phyloP scores from a whole-genome alignment of 2,797 vertebrate species.

The Siniperca obscura region DNA sequence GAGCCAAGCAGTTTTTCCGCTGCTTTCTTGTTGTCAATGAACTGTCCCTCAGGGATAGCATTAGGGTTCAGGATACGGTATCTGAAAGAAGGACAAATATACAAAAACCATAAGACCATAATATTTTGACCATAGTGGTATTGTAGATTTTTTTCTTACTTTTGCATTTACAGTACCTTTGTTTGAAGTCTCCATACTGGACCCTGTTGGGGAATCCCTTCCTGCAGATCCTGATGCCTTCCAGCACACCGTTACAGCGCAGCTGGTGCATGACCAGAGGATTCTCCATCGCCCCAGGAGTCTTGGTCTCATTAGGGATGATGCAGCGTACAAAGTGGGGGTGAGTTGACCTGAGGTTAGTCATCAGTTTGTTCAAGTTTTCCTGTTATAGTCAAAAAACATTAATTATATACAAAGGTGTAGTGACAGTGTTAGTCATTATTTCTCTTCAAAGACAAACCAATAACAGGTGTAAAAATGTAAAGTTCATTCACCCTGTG shows the following conservation, averaged over 20 bases:
- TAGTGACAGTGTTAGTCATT: too few relatives aligned
- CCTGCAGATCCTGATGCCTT: slow-evolving; percentile 85
- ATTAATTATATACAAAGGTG: background rate
- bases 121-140: too few relatives aligned
- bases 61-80: slow-evolving; percentile 90
- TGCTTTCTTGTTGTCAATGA: slow-evolving; percentile 91
- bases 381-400: slow-evolving; percentile 78
- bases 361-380: slow-evolving; percentile 94
- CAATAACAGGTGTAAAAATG: background rate
- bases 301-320: slow-evolving; percentile 92
- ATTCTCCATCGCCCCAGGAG: slow-evolving; percentile 91
- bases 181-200: slow-evolving; percentile 91
- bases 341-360: slow-evolving; percentile 90
- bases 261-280: slow-evolving; percentile 94
- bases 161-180: slow-evolving; percentile 76
- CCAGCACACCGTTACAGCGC: slow-evolving; percentile 91
- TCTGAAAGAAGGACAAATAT: slow-evolving; percentile 64
- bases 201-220: slow-evolving; percentile 92
- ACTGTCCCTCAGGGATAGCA: slow-evolving; percentile 90
- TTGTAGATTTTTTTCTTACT: background rate
- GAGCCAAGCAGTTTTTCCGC: slow-evolving; percentile 89
- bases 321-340: slow-evolving; percentile 93
- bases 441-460: background rate
- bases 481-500: slow-evolving; percentile 81
- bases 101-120: too few relatives aligned